Conservation (phyloP, 2,113 vertebrate genomes). For the Hiodon alosoides region DNA sequence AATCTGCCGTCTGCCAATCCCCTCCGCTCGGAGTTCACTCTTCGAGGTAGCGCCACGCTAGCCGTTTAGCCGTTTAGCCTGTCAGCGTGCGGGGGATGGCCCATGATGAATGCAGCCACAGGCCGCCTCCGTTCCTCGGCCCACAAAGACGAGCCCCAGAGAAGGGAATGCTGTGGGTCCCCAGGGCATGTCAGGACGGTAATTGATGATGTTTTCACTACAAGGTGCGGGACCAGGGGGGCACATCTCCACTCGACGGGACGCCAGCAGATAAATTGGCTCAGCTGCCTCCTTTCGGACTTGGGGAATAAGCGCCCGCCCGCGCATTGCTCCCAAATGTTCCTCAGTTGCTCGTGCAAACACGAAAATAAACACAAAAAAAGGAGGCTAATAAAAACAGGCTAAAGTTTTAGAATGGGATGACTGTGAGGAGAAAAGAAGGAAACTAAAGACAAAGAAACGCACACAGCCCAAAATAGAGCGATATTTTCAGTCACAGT, state of each 20-base stretch:
- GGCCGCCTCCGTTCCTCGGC: constrained; percentile 5
- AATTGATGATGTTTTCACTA: constrained; percentile 87
- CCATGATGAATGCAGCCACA: constrained; percentile 57
- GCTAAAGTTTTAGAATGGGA: constrained; percentile 11
- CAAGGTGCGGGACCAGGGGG: constrained; percentile 59
- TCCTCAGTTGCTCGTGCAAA: constrained; percentile 29
- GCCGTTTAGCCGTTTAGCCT: constrained; percentile 39
- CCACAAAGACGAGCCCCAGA: constrained; percentile 51
- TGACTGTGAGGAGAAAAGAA: background rate
- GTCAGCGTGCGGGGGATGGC: constrained; percentile 46
- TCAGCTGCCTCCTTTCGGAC: constrained; percentile 58
- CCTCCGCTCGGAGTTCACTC: constrained; percentile 42
- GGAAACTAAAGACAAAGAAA: constrained; percentile 9
- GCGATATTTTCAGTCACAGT: constrained; percentile 7
- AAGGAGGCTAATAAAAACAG: background rate
- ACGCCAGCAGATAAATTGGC: constrained; percentile 64
- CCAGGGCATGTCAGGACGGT: constrained; percentile 66
- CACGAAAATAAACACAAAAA: background rate
- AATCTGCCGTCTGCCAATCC: constrained; percentile 49
- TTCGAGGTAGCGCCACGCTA: constrained; percentile 19
- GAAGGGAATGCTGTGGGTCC: constrained; percentile 53
- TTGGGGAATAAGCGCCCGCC: constrained; percentile 55
- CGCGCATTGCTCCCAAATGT: constrained; percentile 65
- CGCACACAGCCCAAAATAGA: constrained; percentile 8
- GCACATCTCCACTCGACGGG: constrained; percentile 57